Evolutionary conservation across 1,140 invertebrate genomes (phyloP), one percentile per base, ranked within the genome.

Genomic region (Cotesia vestalis): DNA sequence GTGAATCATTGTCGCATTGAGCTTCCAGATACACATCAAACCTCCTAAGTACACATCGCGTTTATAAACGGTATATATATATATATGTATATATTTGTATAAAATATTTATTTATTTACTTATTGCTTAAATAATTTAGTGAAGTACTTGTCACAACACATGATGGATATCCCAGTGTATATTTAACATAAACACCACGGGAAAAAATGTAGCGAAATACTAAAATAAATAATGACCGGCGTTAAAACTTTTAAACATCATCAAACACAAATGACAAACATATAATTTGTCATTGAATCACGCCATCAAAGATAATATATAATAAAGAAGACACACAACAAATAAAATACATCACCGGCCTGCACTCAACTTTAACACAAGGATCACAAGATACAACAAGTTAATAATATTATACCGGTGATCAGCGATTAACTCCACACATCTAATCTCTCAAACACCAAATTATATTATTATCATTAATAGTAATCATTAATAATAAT

Each of bases 261-360:
- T 66, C 63, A 20, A 66, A 66, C 63, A 66, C 5, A 52, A 66
- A 66, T 66, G 63, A 66, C 63, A 66, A 66, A 66, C 17, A 51
- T 51, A 40, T 40, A 36, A 61, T 61, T 12, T 64, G 35, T 64
- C 40, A 20, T 14, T 52, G 35, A 38, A 66, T 38, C 34, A 66
- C n/a, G 34, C 12, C 17, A 46, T 20, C 46, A 9, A 36, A 14
- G 63, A n/a, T 20, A 38, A 40, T 27, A 8, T 5, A 52, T 17
- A 40, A 52, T 17, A 66, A 51, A 52, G 46, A 66, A 27, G 46
- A 67, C 40, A 67, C 66, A 67, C 51, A 40, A 9, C 11, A 46
- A 9, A 46, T 9, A 9, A 46, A 46, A 46, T 46, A 57, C 53
- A 57, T 57, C 53, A 17, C n/a, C 53, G 8, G n/a, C 53, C 40